Conservation (phyloP, 2,797 vertebrate species). For the Protonibea diacanthus region DNA sequence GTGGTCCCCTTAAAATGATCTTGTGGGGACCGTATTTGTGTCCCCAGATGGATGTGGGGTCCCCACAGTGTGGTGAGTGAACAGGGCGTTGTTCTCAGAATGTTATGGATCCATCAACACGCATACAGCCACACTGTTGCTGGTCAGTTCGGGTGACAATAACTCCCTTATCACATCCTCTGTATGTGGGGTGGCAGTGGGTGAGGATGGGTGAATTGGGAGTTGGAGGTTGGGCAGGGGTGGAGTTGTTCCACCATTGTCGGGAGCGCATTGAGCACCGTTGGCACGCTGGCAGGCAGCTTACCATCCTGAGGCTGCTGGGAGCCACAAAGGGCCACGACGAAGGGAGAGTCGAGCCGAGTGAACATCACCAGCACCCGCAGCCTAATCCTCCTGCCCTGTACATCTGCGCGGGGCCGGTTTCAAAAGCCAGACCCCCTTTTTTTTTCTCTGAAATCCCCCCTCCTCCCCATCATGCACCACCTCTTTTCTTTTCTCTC, state of each 20-base stretch:
- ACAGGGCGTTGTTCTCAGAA: too few relatives aligned
- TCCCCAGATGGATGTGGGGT: too few relatives aligned
- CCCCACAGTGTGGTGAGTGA: too few relatives aligned
- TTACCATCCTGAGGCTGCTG: constrained; percentile 88
- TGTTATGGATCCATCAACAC: neutral
- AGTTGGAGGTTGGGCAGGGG: neutral
- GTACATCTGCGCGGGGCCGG: constrained; percentile 90
- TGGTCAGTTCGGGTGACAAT: constrained; percentile 80
- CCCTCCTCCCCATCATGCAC: constrained; percentile 55
- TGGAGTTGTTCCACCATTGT: constrained; percentile 85
- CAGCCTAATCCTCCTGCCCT: constrained; percentile 93
- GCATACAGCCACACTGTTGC: neutral
- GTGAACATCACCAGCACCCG: constrained; percentile 85
- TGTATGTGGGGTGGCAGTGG: constrained; percentile 77
- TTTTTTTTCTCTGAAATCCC: constrained; percentile 58
- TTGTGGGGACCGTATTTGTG: neutral
- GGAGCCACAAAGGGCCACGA: constrained; percentile 86
- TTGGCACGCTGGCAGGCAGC: constrained; percentile 82
- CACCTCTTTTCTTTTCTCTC: constrained; percentile 83
- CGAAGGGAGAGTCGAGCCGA: constrained; percentile 84
- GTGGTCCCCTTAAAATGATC: neutral
- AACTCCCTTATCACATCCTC: constrained; percentile 91
- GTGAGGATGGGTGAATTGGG: constrained; percentile 15
- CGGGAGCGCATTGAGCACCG: constrained; percentile 86
- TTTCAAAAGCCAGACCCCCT: constrained; percentile 91